Conservation (phyloP, 1,140 invertebrate genomes). For the Neodiprion virginianus region DNA sequence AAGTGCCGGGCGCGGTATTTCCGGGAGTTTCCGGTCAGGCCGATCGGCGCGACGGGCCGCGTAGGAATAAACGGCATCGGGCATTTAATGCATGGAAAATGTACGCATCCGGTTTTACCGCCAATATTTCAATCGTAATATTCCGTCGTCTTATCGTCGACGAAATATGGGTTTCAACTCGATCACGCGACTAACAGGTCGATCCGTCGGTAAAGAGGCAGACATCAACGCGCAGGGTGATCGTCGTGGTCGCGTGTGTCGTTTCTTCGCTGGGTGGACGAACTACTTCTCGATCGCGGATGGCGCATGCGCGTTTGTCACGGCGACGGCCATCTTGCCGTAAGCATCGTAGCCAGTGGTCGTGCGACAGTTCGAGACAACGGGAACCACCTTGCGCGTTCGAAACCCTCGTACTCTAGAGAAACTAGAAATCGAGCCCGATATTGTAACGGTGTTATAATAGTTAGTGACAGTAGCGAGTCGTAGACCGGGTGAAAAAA, state of each 20-base stretch:
- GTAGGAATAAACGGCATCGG: constrained; percentile 30
- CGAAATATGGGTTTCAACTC: too few relatives aligned
- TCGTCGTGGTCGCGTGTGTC: constrained; percentile 22
- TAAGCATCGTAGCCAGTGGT: neutral
- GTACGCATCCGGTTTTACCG: too few relatives aligned
- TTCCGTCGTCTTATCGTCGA: too few relatives aligned
- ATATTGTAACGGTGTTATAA: neutral
- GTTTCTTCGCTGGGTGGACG: constrained; percentile 7
- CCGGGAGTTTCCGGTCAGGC: constrained; percentile 48
- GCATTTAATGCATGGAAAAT: too few relatives aligned
- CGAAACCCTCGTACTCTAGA: neutral
- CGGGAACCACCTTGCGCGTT: constrained; percentile 5
- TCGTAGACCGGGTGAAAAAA: constrained; percentile 65
- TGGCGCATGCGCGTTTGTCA: constrained; percentile 37
- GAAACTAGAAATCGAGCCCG: too few relatives aligned
- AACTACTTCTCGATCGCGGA: neutral
- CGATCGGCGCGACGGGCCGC: constrained; percentile 41
- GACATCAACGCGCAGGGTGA: constrained; percentile 28
- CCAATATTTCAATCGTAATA: too few relatives aligned
- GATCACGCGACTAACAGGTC: neutral
- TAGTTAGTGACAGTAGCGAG: constrained; percentile 50
- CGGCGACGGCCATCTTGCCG: constrained; percentile 46
- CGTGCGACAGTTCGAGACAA: constrained; percentile 4
- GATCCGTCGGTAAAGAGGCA: neutral
- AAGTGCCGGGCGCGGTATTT: constrained; percentile 57